These are phyloP conservation scores for Eristalis arbustorum DNA, from an alignment of 2,888 invertebrate genomes.

Conservation along the genomic window DNA sequence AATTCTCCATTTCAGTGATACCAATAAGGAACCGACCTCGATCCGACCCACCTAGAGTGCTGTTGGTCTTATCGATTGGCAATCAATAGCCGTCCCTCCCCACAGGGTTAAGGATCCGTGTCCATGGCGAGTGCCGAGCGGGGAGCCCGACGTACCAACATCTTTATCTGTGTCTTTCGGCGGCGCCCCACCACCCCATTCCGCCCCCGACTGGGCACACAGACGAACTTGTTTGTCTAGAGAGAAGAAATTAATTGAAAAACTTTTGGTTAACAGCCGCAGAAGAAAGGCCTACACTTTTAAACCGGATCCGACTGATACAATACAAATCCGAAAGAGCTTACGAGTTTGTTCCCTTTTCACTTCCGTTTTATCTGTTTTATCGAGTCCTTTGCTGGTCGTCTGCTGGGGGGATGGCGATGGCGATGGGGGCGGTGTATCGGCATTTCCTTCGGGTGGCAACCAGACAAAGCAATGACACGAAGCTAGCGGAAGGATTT, in stretches of 20 bases:
- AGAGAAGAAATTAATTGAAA: conserved; percentile 66
- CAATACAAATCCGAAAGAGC: conserved; percentile 58
- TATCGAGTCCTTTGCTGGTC: not conserved
- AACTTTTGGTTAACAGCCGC: conserved; percentile 60
- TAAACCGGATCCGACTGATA: conserved; percentile 54
- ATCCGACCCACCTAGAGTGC: conserved; percentile 21
- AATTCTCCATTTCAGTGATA: conserved; percentile 57
- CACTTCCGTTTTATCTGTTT: conserved; percentile 26
- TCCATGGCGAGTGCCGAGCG: conserved; percentile 33
- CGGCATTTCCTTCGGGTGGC: conserved; percentile 12
- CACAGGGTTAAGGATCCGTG: conserved; percentile 33
- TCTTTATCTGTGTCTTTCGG: conserved; percentile 46
- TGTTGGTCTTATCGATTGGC: conserved; percentile 50
- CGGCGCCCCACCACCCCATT: not conserved
- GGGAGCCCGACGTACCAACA: conserved; percentile 9
- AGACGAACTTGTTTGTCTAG: conserved; percentile 59
- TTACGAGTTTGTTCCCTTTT: conserved; percentile 42
- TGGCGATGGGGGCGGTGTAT: not conserved
- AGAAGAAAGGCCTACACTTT: conserved; percentile 38
- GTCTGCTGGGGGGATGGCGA: not conserved
- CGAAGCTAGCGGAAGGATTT: conserved; percentile 34
- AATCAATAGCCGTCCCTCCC: conserved; percentile 57
- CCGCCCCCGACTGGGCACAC: conserved; percentile 15
- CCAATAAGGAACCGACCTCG: conserved; percentile 53
- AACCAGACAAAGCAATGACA: conserved; percentile 31